These are phyloP conservation scores for Macaria liturata DNA, from an alignment of 2,888 invertebrate genomes.

Conservation along the genomic window DNA sequence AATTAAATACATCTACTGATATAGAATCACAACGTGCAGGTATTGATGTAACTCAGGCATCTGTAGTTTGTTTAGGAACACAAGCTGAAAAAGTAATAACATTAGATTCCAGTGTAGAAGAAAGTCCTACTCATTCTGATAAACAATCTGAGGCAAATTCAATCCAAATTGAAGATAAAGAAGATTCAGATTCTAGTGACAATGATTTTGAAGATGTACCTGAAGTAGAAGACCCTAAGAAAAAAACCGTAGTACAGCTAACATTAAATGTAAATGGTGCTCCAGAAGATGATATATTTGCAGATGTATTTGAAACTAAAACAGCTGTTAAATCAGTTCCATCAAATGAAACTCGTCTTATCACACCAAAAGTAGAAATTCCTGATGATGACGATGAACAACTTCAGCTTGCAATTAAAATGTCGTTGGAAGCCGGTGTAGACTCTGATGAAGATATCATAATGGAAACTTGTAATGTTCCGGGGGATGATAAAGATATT, in stretches of 20 bases:
- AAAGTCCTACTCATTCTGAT: slow-evolving; percentile 20
- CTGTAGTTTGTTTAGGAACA: slow-evolving; percentile 58
- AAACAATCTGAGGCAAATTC: neutral
- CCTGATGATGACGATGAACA: slow-evolving; percentile 26
- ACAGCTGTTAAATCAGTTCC: slow-evolving; percentile 16
- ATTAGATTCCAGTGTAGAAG: slow-evolving; percentile 58
- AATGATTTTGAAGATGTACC: slow-evolving; percentile 81
- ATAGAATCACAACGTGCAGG: slow-evolving; percentile 23
- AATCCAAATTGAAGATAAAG: slow-evolving; percentile 10
- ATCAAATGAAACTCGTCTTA: slow-evolving; percentile 13
- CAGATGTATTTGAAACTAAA: slow-evolving; percentile 84
- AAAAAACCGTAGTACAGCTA: slow-evolving; percentile 73
- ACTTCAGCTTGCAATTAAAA: slow-evolving; percentile 34
- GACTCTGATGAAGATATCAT: slow-evolving; percentile 5
- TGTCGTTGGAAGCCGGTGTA: slow-evolving; percentile 32
- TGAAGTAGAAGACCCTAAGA: slow-evolving; percentile 52
- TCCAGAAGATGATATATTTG: slow-evolving; percentile 85
- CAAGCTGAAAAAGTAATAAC: slow-evolving; percentile 49
- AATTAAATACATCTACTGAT: slow-evolving; percentile 24
- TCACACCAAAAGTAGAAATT: slow-evolving; percentile 1
- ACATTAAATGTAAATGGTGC: slow-evolving; percentile 62
- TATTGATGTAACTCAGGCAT: slow-evolving; percentile 49
- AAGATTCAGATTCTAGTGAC: slow-evolving; percentile 61
- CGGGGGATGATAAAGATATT: neutral
- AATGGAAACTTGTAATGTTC: neutral